phyloP scores from a whole-genome alignment of 2,888 invertebrate species.

The Antitype chi region DNA sequence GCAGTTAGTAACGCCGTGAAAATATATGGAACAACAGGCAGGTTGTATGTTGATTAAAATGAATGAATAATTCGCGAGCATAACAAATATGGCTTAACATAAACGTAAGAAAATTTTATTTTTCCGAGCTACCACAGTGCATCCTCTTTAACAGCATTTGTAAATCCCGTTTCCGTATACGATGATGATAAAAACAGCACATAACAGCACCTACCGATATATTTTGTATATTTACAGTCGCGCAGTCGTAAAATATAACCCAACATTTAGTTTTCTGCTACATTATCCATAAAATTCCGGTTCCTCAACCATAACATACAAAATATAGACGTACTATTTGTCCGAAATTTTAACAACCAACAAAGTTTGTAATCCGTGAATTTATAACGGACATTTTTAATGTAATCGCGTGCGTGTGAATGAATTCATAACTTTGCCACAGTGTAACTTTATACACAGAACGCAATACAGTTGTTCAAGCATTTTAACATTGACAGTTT shows the following conservation, averaged over 20 bases:
- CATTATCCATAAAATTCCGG: constrained; percentile 47
- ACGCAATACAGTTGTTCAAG: constrained; percentile 28
- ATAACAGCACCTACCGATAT: too few species aligned
- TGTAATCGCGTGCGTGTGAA: constrained; percentile 58
- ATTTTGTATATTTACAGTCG: neutral
- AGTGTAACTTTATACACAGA: constrained; percentile 4
- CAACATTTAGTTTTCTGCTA: constrained; percentile 38
- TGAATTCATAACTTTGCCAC: constrained; percentile 53
- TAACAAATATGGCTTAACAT: too few species aligned
- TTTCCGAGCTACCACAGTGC: too few species aligned
- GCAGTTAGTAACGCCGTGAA: too few species aligned
- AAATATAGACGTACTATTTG: constrained; percentile 40
- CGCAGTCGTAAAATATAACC: constrained; percentile 37
- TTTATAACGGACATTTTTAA: constrained; percentile 65
- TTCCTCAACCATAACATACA: constrained; percentile 11
- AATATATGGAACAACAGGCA: too few species aligned
- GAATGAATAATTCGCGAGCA: too few species aligned
- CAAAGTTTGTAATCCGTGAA: constrained; percentile 65
- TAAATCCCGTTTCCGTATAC: too few species aligned
- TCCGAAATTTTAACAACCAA: constrained; percentile 54
- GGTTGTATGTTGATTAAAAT: too few species aligned
- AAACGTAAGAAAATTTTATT: too few species aligned
- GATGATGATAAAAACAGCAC: too few species aligned
- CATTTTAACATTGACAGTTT: constrained; percentile 6
- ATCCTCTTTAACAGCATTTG: too few species aligned